Conservation (phyloP, 2,797 vertebrate genomes). For the Eulemur albifrons region DNA sequence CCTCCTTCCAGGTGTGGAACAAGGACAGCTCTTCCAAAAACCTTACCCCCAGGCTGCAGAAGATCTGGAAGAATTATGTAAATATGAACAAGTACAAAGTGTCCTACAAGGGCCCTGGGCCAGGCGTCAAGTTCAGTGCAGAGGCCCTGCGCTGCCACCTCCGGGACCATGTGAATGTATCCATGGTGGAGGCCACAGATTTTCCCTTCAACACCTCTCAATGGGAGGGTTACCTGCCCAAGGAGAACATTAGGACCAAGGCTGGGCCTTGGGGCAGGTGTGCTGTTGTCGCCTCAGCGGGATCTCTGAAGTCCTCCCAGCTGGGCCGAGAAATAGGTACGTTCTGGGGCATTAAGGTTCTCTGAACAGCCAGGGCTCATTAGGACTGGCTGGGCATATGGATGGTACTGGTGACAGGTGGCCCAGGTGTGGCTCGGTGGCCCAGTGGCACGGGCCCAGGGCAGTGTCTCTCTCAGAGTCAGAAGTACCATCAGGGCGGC, state of each 20-base stretch:
- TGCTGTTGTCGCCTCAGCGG: constrained; percentile 88
- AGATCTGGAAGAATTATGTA: constrained; percentile 82
- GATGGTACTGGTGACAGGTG: not conserved
- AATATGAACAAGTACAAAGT: constrained; percentile 85
- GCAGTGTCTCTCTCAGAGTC: not conserved
- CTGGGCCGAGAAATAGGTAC: constrained; percentile 88
- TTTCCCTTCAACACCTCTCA: constrained; percentile 82
- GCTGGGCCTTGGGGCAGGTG: constrained; percentile 83
- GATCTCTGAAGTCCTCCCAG: constrained; percentile 84
- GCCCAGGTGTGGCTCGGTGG: not conserved
- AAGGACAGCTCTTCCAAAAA: constrained; percentile 85
- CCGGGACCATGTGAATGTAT: constrained; percentile 81
- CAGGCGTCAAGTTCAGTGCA: constrained; percentile 73
- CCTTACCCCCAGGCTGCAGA: constrained; percentile 82
- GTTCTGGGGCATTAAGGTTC: not conserved
- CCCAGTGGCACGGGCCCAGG: not conserved
- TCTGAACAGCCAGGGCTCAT: not conserved
- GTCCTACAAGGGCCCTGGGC: constrained; percentile 79
- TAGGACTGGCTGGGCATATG: not conserved
- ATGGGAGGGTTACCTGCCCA: constrained; percentile 83
- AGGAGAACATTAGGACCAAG: constrained; percentile 78
- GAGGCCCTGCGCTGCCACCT: constrained; percentile 83
- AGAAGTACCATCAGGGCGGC: not conserved
- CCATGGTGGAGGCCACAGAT: constrained; percentile 82
- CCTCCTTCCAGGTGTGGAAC: constrained; percentile 83